Conservation (phyloP, 2,113 vertebrate species). For the Atherinomorus stipes region DNA sequence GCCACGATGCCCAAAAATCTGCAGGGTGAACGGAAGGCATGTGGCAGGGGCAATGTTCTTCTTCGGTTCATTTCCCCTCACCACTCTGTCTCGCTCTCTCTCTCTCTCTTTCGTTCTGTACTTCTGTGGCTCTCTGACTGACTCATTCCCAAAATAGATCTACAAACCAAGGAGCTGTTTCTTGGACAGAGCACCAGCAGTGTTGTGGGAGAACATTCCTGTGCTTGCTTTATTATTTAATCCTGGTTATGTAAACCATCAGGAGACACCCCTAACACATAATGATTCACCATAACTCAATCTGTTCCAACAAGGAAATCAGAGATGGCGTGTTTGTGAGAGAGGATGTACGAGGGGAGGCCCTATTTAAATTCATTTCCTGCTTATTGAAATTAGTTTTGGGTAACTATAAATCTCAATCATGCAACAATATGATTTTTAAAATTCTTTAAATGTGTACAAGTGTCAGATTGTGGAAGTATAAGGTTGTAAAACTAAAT, state of each 20-base stretch:
- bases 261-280: constrained; percentile 49
- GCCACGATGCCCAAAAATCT: constrained; percentile 43
- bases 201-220: constrained; percentile 52
- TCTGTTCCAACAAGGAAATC: constrained; percentile 52
- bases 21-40: constrained; percentile 57
- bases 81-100: constrained; percentile 12
- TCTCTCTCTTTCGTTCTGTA: constrained; percentile 11
- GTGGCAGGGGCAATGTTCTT: constrained; percentile 62
- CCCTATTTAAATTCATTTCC: constrained; percentile 23
- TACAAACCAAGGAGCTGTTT: constrained; percentile 60
- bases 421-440: background rate
- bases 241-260: constrained; percentile 67
- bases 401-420: background rate
- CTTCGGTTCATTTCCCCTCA: constrained; percentile 63
- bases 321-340: constrained; percentile 26
- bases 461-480: background rate
- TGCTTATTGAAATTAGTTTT: constrained; percentile 11
- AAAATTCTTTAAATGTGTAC: background rate
- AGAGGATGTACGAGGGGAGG: background rate
- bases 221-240: constrained; percentile 71
- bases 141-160: constrained; percentile 62
- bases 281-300: constrained; percentile 67
- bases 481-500: background rate
- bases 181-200: constrained; percentile 59
- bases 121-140: constrained; percentile 23